A percentile compares a stretch with the other conserved stretches of the same genome.
Conservation (phyloP, 2,797 vertebrate genomes). For the Gallinago stenura region DNA sequence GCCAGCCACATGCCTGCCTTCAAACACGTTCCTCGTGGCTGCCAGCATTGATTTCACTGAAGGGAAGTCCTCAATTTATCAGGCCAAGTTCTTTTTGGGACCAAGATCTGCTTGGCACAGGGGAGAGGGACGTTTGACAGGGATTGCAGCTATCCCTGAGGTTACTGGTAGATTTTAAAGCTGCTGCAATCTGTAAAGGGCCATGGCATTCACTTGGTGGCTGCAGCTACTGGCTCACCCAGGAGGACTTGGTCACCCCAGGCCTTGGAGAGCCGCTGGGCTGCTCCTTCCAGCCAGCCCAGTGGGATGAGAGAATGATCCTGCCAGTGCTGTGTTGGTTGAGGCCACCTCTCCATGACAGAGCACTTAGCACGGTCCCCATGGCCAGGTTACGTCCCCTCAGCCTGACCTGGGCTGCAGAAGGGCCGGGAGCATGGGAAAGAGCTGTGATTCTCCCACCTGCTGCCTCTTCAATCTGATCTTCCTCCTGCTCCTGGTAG, state of each 20-base stretch:
- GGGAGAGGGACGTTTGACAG: not conserved
- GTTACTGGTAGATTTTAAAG: not conserved
- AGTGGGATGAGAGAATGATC: not conserved
- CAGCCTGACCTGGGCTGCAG: not conserved
- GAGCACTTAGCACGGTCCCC: not conserved
- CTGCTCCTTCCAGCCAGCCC: not conserved
- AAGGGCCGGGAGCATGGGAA: not conserved
- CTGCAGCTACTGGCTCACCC: not conserved
- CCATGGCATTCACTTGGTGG: not conserved
- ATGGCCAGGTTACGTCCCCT: not conserved
- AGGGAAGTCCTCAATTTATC: not conserved
- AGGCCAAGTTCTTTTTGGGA: not conserved
- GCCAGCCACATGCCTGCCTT: not conserved
- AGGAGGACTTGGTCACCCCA: not conserved
- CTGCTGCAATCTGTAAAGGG: not conserved
- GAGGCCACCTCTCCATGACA: not conserved
- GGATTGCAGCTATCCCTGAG: not conserved
- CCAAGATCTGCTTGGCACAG: not conserved
- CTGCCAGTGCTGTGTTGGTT: not conserved
- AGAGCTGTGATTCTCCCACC: not conserved
- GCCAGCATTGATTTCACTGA: not conserved
- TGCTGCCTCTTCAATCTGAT: not conserved
- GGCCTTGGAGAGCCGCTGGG: not conserved
- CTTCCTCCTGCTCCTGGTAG: not conserved
- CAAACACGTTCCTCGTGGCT: accelerated